Evolutionary conservation across 2,888 invertebrate genomes (phyloP).

Genomic region (Agriopis aurantiaria): DNA sequence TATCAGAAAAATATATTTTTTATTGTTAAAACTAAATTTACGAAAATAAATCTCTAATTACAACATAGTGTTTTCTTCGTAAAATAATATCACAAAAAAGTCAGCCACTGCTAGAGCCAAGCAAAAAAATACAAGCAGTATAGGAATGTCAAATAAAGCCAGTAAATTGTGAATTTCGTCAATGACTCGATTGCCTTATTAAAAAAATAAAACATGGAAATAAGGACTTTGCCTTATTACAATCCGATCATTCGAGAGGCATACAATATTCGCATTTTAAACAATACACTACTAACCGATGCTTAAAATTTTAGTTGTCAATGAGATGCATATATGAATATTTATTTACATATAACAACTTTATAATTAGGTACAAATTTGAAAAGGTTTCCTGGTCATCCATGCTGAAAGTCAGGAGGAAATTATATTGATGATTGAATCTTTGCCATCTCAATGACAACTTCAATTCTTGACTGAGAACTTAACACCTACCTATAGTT

Average conservation of each 20-base stretch:
- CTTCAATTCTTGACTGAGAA: not conserved
- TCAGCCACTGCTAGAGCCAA: slow-evolving; percentile 11
- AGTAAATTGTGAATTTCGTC: not conserved
- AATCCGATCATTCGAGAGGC: not conserved
- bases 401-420: too few relatives aligned
- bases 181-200: not conserved
- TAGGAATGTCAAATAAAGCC: slow-evolving; percentile 10
- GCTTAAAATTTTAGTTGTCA: not conserved
- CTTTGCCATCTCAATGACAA: slow-evolving; percentile 9
- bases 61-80: slow-evolving; percentile 31
- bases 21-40: not conserved
- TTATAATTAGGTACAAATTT: too few relatives aligned
- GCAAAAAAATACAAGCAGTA: not conserved
- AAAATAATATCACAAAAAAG: slow-evolving; percentile 42
- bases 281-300: not conserved
- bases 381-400: too few relatives aligned
- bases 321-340: not conserved
- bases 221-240: not conserved
- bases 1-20: slow-evolving; percentile 4
- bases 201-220: too few relatives aligned
- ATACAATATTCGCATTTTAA: not conserved
- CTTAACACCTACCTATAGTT: not conserved
- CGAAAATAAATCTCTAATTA: slow-evolving; percentile 4
- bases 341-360: not conserved
- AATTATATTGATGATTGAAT: not conserved